Evolutionary conservation across 1,140 invertebrate genomes (phyloP).

Genomic region (Bombus consobrinus): DNA sequence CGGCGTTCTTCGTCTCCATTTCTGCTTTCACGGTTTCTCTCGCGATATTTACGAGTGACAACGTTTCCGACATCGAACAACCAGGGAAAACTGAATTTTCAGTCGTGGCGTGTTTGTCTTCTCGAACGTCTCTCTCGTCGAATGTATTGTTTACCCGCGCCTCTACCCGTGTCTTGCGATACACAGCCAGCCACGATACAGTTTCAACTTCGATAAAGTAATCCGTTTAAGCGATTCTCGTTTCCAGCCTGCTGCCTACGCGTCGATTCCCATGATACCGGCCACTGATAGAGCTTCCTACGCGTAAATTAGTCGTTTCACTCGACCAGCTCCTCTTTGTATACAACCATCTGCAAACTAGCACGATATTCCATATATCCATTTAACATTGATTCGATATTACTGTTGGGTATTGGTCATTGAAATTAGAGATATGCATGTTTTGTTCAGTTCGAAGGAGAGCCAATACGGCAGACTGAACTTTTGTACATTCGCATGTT

Average conservation of each 20-base stretch:
- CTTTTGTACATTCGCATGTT: neutral
- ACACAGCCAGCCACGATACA: neutral
- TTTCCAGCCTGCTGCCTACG: conserved; percentile 35
- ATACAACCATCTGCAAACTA: conserved; percentile 1
- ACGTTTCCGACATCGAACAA: neutral
- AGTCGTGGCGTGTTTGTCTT: neutral
- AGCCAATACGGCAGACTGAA: neutral
- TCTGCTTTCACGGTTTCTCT: no score
- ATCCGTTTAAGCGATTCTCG: conserved; percentile 38
- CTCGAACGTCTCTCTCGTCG: neutral
- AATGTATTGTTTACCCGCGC: conserved; percentile 2
- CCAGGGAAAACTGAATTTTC: conserved; percentile 18
- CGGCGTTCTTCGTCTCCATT: no score
- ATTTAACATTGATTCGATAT: neutral
- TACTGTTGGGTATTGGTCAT: neutral
- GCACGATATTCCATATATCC: neutral
- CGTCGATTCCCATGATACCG: conserved; percentile 47
- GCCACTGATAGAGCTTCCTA: conserved; percentile 37
- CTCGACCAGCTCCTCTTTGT: neutral
- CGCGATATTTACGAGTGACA: neutral
- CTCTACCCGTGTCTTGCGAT: neutral
- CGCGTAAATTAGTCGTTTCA: conserved; percentile 30
- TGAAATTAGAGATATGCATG: neutral
- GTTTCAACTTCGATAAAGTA: conserved; percentile 28
- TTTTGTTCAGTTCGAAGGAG: neutral